Evolutionary conservation across 37 sponge, comb jelly and placozoan species (phyloP).

Genomic region (Ianthella basta): DNA sequence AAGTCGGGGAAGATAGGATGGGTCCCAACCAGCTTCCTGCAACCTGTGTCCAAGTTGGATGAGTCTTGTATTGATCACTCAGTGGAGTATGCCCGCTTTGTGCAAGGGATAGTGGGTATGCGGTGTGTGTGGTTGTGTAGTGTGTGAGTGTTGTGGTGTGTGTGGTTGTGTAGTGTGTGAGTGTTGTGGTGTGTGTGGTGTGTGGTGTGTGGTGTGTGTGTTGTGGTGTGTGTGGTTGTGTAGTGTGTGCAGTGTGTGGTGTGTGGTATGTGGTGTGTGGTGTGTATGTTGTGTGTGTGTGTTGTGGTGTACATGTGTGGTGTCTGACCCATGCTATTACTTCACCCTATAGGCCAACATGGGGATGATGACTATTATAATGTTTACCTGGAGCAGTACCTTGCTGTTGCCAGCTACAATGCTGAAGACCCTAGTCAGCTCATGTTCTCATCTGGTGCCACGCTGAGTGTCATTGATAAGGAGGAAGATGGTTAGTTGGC

Average conservation of each 20-base stretch:
- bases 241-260: too few species aligned
- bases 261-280: too few species aligned
- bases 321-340: not conserved
- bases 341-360: not conserved
- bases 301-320: too few species aligned
- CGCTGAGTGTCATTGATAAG: not conserved
- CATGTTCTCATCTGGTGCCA: not conserved
- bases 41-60: not conserved
- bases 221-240: too few species aligned
- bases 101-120: too few species aligned
- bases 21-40: not conserved
- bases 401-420: not conserved
- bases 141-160: too few species aligned
- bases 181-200: too few species aligned
- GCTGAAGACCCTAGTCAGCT: not conserved
- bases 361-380: not conserved
- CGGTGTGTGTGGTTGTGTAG: too few species aligned
- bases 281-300: too few species aligned
- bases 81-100: not conserved
- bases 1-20: constrained; percentile 22
- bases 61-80: constrained; percentile 10
- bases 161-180: too few species aligned
- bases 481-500: constrained; percentile 9
- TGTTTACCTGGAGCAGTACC: not conserved
- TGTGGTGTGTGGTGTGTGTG: too few species aligned